phyloP scores from a whole-genome alignment of 2,888 invertebrate genomes.

The Zygogramma bicolorata region DNA sequence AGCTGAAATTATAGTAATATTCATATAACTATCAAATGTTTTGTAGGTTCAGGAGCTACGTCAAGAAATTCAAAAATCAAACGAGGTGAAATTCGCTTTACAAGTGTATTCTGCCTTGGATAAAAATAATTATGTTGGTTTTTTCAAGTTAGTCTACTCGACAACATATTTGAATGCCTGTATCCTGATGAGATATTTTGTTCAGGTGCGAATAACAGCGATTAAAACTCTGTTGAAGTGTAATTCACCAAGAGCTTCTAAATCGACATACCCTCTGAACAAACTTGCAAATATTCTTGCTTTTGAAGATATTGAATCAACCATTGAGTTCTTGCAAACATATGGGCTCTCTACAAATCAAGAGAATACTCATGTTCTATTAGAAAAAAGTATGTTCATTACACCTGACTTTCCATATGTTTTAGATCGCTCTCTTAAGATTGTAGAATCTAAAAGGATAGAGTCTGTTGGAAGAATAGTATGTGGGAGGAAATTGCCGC shows the following conservation, averaged over 20 bases:
- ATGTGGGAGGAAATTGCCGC: slow-evolving; percentile 73
- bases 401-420: slow-evolving; percentile 77
- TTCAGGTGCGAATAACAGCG: slow-evolving; percentile 84
- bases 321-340: slow-evolving; percentile 75
- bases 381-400: slow-evolving; percentile 76
- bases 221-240: slow-evolving; percentile 83
- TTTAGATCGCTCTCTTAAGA: slow-evolving; percentile 73
- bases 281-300: slow-evolving; percentile 80
- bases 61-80: slow-evolving; percentile 80
- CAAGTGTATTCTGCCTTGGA: slow-evolving; percentile 86
- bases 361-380: slow-evolving; percentile 72
- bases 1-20: slow-evolving; percentile 33
- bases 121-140: slow-evolving; percentile 91
- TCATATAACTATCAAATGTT: not conserved
- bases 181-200: slow-evolving; percentile 90
- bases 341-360: slow-evolving; percentile 76
- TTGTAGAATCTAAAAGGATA: slow-evolving; percentile 83
- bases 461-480: slow-evolving; percentile 78
- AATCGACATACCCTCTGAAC: slow-evolving; percentile 74
- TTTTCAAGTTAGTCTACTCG: slow-evolving; percentile 84
- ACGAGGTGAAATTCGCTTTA: slow-evolving; percentile 83
- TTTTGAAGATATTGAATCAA: slow-evolving; percentile 78
- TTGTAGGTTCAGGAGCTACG: slow-evolving; percentile 80
- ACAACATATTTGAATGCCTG: slow-evolving; percentile 90
- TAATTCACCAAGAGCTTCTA: slow-evolving; percentile 73